Evolutionary conservation across 1,140 invertebrate species (phyloP).

Genomic region (Trichoplusia ni): DNA sequence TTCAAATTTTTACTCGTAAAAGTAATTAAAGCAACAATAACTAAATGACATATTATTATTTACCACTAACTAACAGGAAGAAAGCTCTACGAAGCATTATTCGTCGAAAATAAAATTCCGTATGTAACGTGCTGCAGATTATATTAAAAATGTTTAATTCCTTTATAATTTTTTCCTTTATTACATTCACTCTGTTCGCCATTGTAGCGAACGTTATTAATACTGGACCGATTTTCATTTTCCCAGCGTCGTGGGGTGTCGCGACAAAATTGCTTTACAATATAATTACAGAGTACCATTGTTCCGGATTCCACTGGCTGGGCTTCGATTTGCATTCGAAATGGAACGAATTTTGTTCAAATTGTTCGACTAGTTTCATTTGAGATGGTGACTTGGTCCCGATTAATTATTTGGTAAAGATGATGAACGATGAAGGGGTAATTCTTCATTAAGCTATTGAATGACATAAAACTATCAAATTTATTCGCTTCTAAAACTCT

Average conservation of each 20-base stretch:
- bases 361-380: slow-evolving; percentile 34
- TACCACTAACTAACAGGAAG: slow-evolving; percentile 1
- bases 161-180: slow-evolving; percentile 52
- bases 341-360: slow-evolving; percentile 53
- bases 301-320: slow-evolving; percentile 51
- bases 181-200: slow-evolving; percentile 35
- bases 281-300: slow-evolving; percentile 71
- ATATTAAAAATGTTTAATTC: slow-evolving; percentile 32
- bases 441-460: too few species aligned
- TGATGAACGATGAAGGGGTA: too few species aligned
- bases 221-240: slow-evolving; percentile 55
- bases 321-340: slow-evolving; percentile 70
- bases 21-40: neutral
- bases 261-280: slow-evolving; percentile 72
- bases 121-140: slow-evolving; percentile 17
- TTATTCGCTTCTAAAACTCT: too few species aligned
- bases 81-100: neutral
- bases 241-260: slow-evolving; percentile 40
- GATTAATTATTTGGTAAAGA: too few species aligned
- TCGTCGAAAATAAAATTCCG: slow-evolving; percentile 19
- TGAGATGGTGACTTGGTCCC: too few species aligned
- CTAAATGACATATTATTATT: slow-evolving; percentile 9
- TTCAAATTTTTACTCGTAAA: neutral
- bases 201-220: slow-evolving; percentile 46
- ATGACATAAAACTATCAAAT: too few species aligned